Percentiles rank a stretch among this genome's conserved stretches.
Conservation (phyloP, 2,888 invertebrate genomes). For the Ferrisia virgata region DNA sequence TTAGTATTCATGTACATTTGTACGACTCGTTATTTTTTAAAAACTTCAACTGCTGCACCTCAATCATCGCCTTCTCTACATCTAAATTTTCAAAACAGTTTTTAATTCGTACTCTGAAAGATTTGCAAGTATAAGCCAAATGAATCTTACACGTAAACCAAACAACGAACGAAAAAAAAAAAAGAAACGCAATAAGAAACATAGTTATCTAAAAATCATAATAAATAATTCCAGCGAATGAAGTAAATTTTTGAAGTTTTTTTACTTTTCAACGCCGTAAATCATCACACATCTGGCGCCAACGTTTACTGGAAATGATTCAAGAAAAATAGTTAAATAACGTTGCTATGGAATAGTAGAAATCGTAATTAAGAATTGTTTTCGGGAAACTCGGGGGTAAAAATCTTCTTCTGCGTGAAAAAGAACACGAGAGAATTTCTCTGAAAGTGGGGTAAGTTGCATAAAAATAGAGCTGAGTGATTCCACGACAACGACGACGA, state of each 20-base stretch:
- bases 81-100: too few relatives aligned
- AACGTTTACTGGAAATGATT: not conserved
- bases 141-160: too few relatives aligned
- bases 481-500: not conserved
- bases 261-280: not conserved
- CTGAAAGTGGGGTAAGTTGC: not conserved
- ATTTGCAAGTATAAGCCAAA: too few relatives aligned
- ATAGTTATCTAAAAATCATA: too few relatives aligned
- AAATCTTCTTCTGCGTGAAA: not conserved
- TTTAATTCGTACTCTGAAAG: too few relatives aligned
- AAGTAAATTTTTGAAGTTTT: not conserved
- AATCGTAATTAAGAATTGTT: not conserved
- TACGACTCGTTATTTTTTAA: too few relatives aligned
- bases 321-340: not conserved
- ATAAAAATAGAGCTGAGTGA: not conserved
- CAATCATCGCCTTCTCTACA: too few relatives aligned
- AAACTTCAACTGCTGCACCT: too few relatives aligned
- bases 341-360: not conserved
- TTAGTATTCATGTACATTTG: too few relatives aligned
- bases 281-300: slow-evolving; percentile 15
- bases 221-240: too few relatives aligned
- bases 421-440: not conserved
- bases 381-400: not conserved
- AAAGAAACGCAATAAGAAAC: too few relatives aligned
- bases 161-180: too few relatives aligned